These are phyloP conservation scores for Irena cyanogastra DNA, from an alignment of 2,113 vertebrate genomes.

Conservation along the genomic window DNA sequence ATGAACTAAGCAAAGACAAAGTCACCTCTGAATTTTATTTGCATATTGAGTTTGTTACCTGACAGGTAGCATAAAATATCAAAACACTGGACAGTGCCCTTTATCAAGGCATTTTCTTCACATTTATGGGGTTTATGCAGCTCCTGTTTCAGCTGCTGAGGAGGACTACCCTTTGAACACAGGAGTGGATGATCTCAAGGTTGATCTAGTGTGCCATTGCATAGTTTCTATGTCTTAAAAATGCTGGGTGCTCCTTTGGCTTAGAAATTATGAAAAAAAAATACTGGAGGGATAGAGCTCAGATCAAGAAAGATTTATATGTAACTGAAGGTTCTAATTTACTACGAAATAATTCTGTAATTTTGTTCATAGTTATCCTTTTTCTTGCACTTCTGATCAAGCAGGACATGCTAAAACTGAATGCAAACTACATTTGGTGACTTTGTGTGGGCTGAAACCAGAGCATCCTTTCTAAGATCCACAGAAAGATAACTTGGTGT, in stretches of 20 bases:
- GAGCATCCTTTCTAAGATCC: not conserved
- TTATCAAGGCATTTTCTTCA: not conserved
- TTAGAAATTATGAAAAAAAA: not conserved
- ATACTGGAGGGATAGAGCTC: fast-evolving
- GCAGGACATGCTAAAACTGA: not conserved
- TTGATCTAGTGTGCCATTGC: not conserved
- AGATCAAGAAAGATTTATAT: not conserved
- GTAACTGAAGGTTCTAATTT: not conserved
- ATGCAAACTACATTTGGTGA: not conserved
- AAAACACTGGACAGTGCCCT: not conserved
- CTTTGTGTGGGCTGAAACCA: not conserved
- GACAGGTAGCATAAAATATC: not conserved
- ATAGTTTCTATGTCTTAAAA: not conserved
- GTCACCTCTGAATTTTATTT: not conserved
- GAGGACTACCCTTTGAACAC: not conserved
- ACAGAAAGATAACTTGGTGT: not conserved
- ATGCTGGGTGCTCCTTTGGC: not conserved
- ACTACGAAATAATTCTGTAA: not conserved
- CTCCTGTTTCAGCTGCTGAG: not conserved
- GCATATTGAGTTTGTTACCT: not conserved
- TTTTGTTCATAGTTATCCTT: not conserved
- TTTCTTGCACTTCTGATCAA: not conserved
- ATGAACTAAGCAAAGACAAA: not conserved
- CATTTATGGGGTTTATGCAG: not conserved
- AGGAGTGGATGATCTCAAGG: not conserved